Percentiles rank a stretch among this genome's conserved stretches.
Evolutionary conservation across 2,888 invertebrate genomes (phyloP).

Genomic region (Plebejus melissa): DNA sequence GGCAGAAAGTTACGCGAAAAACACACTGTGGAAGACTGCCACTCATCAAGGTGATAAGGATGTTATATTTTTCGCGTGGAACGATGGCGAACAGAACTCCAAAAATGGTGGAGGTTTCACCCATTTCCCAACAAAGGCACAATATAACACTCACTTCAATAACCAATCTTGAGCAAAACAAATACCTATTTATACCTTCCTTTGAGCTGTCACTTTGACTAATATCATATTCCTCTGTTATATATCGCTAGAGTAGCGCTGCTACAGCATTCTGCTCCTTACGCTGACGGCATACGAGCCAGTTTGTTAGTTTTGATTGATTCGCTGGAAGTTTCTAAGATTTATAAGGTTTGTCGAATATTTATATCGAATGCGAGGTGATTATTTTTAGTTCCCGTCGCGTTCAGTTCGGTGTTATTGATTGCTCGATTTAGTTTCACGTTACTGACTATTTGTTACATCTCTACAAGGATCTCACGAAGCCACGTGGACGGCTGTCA

Average conservation of each 20-base stretch:
- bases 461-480: background rate
- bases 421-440: background rate
- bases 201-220: conserved; percentile 39
- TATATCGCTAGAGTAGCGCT: conserved; percentile 32
- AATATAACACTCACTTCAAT: background rate
- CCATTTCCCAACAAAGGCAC: background rate
- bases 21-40: too few species aligned
- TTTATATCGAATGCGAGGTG: conserved; percentile 4
- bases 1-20: too few species aligned
- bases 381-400: conserved; percentile 5
- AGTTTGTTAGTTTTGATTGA: background rate
- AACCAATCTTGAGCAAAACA: conserved; percentile 9
- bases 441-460: background rate
- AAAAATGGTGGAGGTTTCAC: background rate
- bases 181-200: conserved; percentile 26
- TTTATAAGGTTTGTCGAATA: conserved; percentile 8
- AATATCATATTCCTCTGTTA: conserved; percentile 37
- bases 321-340: background rate
- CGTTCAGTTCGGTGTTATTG: background rate
- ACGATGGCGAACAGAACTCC: too few species aligned
- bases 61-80: too few species aligned
- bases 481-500: background rate
- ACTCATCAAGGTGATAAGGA: too few species aligned
- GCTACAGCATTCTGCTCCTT: background rate
- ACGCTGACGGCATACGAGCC: background rate